phyloP scores from a whole-genome alignment of 2,113 vertebrate genomes.

The Melanocharis versteri region DNA sequence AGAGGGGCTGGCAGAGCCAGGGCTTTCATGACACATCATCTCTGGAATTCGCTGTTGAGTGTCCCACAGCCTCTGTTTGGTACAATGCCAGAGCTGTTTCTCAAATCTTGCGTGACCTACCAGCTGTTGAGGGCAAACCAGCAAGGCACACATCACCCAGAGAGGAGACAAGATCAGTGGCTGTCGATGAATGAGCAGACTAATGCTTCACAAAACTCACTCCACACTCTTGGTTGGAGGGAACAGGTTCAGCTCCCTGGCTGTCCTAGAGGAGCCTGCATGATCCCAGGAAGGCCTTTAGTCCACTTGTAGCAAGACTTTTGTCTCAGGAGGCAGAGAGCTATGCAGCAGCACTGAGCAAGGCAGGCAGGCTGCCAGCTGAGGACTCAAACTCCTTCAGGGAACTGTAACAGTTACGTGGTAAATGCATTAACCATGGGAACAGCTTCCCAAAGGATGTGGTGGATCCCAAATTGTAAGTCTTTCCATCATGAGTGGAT shows the following conservation, averaged over 20 bases:
- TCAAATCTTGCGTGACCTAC: background rate
- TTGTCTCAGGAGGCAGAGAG: background rate
- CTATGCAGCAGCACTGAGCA: background rate
- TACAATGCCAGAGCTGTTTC: background rate
- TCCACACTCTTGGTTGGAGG: background rate
- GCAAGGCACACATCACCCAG: background rate
- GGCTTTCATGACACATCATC: background rate
- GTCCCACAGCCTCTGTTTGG: constrained; percentile 17
- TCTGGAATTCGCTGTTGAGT: constrained; percentile 8
- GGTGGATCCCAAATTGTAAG: constrained; percentile 40
- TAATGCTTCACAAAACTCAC: background rate
- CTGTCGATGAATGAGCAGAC: background rate
- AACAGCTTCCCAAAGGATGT: constrained; percentile 60
- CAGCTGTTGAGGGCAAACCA: constrained; percentile 25
- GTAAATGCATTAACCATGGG: constrained; percentile 28
- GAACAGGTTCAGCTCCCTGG: background rate
- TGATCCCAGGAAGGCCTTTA: background rate
- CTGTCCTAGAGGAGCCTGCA: background rate
- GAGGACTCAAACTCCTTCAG: constrained; percentile 11
- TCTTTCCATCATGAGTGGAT: background rate
- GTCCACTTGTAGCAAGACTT: background rate
- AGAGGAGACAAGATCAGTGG: background rate
- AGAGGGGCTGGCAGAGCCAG: background rate
- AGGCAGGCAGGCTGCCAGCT: constrained; percentile 13
- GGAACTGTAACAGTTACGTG: background rate